Evolutionary conservation across 2,113 vertebrate genomes (phyloP).

Genomic region (Gopherus flavomarginatus): DNA sequence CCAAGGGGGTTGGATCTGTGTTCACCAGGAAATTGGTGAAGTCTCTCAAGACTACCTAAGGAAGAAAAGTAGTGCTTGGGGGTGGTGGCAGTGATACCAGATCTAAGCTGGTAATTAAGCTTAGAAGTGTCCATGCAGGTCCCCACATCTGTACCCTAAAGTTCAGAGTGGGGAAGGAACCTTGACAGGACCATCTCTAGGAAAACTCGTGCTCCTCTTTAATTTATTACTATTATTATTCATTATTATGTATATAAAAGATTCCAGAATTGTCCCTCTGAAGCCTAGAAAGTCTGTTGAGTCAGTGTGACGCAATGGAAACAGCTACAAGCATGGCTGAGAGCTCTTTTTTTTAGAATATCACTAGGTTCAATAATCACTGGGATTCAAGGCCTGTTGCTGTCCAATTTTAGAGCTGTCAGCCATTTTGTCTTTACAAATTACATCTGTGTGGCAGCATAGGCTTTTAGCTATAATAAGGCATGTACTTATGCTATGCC

Average conservation of each 20-base stretch:
- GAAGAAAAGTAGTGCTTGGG: too few species aligned
- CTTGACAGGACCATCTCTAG: neutral
- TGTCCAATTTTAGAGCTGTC: neutral
- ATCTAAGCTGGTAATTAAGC: too few species aligned
- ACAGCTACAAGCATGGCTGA: neutral
- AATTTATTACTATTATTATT: neutral
- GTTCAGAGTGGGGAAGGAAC: too few species aligned
- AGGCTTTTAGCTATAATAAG: neutral
- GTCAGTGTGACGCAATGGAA: neutral
- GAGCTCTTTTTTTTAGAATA: neutral
- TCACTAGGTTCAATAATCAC: neutral
- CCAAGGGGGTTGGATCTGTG: too few species aligned
- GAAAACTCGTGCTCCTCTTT: rapidly evolving
- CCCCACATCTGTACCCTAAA: too few species aligned
- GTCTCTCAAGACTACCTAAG: too few species aligned
- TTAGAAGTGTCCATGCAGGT: too few species aligned
- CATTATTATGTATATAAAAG: neutral
- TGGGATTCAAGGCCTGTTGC: neutral
- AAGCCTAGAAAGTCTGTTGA: neutral
- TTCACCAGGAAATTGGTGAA: too few species aligned
- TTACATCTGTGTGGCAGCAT: neutral
- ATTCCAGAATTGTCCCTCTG: neutral
- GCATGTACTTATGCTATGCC: neutral
- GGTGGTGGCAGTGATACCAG: too few species aligned
- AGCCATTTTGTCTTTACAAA: neutral